Base-by-base conservation (phyloP, 2,113 vertebrate genomes). In the Varanus komodoensis region DNA sequence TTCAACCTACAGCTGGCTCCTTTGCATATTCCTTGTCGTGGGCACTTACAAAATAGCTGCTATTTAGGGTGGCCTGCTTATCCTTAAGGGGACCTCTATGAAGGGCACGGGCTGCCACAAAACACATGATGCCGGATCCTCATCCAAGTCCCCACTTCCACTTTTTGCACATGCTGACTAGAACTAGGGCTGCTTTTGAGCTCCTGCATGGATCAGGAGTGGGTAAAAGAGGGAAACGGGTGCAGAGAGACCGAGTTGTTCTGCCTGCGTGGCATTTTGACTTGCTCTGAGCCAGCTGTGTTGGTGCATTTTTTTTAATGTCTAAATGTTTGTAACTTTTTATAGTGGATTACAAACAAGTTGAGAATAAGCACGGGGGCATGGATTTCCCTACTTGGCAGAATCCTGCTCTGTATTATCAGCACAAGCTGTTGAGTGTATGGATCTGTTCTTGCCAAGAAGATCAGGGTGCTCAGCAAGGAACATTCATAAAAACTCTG, bases 351-450 rank as follows among this genome's bases (percentile, higher is more conserved):
- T 81, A 50, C 12, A 19, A 81, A 81, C 79, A 54, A 81, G 11
- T 81, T 54, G 79, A 81, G 50, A 32, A 29, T 81, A 54, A 54
- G 79, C 73, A 81, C 78, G 14, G 29, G 29, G 52, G 32, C 52
- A 81, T 81, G 79, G 79, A 81, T 54, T 81, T 81, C 27, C 79
- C 50, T 29, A 54, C 27, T 81, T 81, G 79, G 79, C 79, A 54
- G 29, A 12, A 15, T 32, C 11, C 27, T 54, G 50, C 52, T 12
- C 52, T 50, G 17, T 27, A 54, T 54, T 15, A 54, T 81, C 79
- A 81, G 50, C 50, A 54, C 25, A 52, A 81, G 79, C 79, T 81
- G 79, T 17, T 54, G 27, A 29, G 50, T 54, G 50, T 52, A 4
- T 27, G 54, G 29, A 25, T 52, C 52, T n/a, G 1, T 81, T 81